phyloP scores from a whole-genome alignment of 1,140 invertebrate species.

The Ips nitidus region DNA sequence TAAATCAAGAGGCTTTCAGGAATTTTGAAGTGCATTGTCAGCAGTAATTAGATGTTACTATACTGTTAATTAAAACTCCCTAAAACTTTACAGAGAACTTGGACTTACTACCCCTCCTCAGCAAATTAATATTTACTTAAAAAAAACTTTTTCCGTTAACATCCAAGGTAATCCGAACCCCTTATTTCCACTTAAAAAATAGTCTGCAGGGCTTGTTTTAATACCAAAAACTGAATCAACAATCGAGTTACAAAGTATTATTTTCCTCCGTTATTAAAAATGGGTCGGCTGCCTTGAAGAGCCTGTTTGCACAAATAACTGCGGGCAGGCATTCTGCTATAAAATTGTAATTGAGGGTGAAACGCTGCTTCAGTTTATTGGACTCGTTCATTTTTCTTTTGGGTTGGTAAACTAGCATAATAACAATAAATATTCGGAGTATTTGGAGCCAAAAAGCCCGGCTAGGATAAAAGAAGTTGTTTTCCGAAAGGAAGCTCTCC shows the following conservation, averaged over 20 bases:
- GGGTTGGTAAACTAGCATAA: slow-evolving; percentile 21
- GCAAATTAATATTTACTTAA: no score
- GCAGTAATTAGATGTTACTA: no score
- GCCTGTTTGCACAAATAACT: slow-evolving; percentile 27
- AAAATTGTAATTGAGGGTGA: slow-evolving; percentile 29
- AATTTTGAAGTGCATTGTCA: no score
- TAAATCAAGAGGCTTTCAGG: no score
- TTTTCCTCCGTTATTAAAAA: slow-evolving; percentile 26
- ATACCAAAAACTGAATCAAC: slow-evolving; percentile 18
- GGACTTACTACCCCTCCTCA: no score
- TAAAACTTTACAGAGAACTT: no score
- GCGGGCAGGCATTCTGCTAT: slow-evolving; percentile 21
- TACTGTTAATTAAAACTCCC: no score
- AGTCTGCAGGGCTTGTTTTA: slow-evolving; percentile 1
- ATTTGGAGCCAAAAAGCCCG: slow-evolving; percentile 21
- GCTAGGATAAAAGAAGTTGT: slow-evolving; percentile 15
- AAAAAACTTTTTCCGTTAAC: no score
- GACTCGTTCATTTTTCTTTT: slow-evolving; percentile 19
- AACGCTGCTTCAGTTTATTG: slow-evolving; percentile 23
- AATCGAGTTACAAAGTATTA: slow-evolving; percentile 10
- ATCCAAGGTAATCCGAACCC: neutral
- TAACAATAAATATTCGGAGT: slow-evolving; percentile 25
- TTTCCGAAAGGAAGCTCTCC: slow-evolving; percentile 15
- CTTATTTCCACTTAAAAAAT: neutral
- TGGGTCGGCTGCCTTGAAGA: slow-evolving; percentile 12